These are phyloP conservation scores for Ceratoteleas bidentatus DNA, from an alignment of 1,140 invertebrate species.

Conservation along the genomic window DNA sequence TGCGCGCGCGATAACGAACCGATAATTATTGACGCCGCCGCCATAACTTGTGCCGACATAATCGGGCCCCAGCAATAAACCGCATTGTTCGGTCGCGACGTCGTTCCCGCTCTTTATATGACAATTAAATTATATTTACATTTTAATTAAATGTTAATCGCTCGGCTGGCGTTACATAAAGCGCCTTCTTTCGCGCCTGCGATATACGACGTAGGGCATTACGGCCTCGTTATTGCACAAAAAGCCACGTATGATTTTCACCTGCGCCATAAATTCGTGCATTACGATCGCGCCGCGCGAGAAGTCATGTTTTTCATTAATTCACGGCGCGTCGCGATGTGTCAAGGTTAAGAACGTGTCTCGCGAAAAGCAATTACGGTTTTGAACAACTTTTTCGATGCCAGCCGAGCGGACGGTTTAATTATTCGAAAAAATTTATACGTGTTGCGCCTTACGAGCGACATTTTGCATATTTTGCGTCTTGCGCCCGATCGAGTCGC, in stretches of 20 bases:
- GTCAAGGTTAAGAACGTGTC: neutral
- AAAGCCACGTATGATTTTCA: slow-evolving; percentile 36
- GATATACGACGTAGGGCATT: slow-evolving; percentile 26
- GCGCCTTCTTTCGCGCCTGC: slow-evolving; percentile 20
- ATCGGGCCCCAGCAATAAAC: slow-evolving; percentile 1
- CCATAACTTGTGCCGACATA: slow-evolving; percentile 16
- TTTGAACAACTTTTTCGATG: slow-evolving; percentile 1
- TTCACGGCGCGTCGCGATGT: neutral
- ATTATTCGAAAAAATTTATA: no score
- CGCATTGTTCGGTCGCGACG: slow-evolving; percentile 6
- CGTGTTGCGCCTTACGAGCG: no score
- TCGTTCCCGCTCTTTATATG: slow-evolving; percentile 18
- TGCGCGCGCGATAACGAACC: slow-evolving; percentile 1
- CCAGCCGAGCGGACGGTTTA: no score
- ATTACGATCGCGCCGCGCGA: slow-evolving; percentile 27
- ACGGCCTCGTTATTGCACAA: slow-evolving; percentile 35
- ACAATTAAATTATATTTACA: slow-evolving; percentile 40
- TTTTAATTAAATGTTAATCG: slow-evolving; percentile 48
- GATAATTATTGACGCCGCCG: slow-evolving; percentile 7
- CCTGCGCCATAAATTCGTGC: slow-evolving; percentile 40
- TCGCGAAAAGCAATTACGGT: neutral
- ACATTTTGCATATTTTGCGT: no score
- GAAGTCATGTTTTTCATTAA: slow-evolving; percentile 17
- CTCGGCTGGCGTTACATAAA: slow-evolving; percentile 16
- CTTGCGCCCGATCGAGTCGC: no score